Base-by-base conservation (phyloP, 2,797 vertebrate genomes). In the Eupleurogrammus muticus region DNA sequence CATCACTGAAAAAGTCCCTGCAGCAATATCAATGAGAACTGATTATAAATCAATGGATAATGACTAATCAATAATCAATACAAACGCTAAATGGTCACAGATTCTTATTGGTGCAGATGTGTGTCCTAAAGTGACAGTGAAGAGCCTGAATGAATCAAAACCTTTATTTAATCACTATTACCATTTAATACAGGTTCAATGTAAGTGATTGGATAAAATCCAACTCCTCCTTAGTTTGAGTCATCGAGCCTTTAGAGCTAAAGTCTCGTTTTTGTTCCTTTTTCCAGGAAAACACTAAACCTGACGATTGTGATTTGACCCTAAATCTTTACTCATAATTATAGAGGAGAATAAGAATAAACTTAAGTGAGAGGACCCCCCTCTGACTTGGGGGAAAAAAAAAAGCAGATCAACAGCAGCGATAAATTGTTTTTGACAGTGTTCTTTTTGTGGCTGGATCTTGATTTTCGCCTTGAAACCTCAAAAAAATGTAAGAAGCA, bases 401-500 rank as follows among this genome's bases (percentile, higher is more conserved):
- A 24, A 16, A 51, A 16, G 21, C 14, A 5, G 20, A 50, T 60
- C 28, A 61, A n/a, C 35, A 51, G 12, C 40, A 19, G 20, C 9
- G 17, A 20, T 44, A 20, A 20, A 52, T 59, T 12, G 20, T 56
- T 16, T 81, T 48, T 38, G 49, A 35, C 14, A 55, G 10, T 17
- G 40, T 19, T 59, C 5, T 21, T 32, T 50, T 42, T 57, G 34
- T 47, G 36, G 49, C 9, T 14, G 24, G 13, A 20, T 68, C 21
- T 47, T 0, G 0, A 59, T 59, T 72, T n/a, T 72, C 14, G 59
- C 11, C 32, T 61, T 38, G 13, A 55, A 42, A 21, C 1, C n/a
- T 76, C 14, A 36, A 80, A 79, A 79, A 81, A 65, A 70, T 46
- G 11, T 66, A 50, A 64, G 28, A 28, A 28, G 28, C 28, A 28